A percentile compares a stretch with the other conserved stretches of the same genome.
These are phyloP conservation scores for Leptinotarsa peninsularis DNA, from an alignment of 2,888 invertebrate species.

Conservation along the genomic window DNA sequence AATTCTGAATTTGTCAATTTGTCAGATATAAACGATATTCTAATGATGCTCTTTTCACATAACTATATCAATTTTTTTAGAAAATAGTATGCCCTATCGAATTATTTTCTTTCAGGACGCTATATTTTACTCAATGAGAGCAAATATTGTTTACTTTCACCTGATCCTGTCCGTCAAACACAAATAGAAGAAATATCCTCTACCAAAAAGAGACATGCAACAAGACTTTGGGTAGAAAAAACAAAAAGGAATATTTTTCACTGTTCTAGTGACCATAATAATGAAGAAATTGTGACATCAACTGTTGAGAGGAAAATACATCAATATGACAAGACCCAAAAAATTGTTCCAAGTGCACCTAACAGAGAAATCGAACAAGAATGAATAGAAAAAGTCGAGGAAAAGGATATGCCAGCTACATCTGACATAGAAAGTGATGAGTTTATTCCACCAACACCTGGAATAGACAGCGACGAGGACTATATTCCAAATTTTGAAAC, in stretches of 20 bases:
- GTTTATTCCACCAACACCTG: neutral
- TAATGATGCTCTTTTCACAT: too few species aligned
- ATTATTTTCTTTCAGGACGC: too few species aligned
- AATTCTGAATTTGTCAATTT: too few species aligned
- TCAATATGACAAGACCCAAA: neutral
- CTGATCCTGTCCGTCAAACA: neutral
- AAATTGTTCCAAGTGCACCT: neutral
- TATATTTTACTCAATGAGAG: too few species aligned
- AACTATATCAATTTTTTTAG: neutral
- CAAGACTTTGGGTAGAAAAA: neutral
- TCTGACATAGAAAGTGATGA: too few species aligned
- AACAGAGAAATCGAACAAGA: neutral
- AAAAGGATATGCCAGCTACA: too few species aligned
- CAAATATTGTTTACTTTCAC: too few species aligned
- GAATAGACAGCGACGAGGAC: neutral
- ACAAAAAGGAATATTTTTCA: neutral
- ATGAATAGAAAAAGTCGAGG: neutral
- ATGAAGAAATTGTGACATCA: slow-evolving; percentile 1
- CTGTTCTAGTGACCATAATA: neutral
- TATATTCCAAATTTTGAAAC: neutral
- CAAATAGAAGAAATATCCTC: neutral
- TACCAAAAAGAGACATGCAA: neutral
- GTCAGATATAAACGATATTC: too few species aligned
- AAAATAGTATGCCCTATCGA: too few species aligned
- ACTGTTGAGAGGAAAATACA: neutral